phyloP scores from a whole-genome alignment of 2,113 vertebrate genomes.

The Alethe diademata region DNA sequence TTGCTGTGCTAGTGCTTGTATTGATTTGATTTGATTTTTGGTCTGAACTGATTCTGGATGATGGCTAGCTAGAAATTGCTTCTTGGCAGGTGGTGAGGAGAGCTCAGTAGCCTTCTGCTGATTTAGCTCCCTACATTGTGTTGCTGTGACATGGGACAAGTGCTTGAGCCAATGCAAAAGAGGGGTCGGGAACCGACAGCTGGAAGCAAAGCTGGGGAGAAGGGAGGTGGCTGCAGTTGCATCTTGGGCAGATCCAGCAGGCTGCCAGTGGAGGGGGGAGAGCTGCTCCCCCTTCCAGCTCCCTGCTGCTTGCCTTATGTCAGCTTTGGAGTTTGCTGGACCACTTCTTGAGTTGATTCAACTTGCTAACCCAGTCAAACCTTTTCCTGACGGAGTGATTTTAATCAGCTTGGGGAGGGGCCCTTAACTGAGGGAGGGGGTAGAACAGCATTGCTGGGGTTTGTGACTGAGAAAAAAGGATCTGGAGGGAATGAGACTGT shows the following conservation, averaged over 20 bases:
- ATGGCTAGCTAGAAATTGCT: not conserved
- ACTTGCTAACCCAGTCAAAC: not conserved
- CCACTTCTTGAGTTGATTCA: not conserved
- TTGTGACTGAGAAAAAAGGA: not conserved
- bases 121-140: not conserved
- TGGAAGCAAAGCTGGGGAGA: not conserved
- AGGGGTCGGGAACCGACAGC: accelerated
- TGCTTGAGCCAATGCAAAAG: not conserved
- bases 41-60: not conserved
- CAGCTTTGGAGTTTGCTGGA: not conserved
- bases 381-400: not conserved
- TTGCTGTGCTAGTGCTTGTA: not conserved
- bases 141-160: accelerated
- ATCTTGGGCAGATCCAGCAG: not conserved
- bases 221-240: not conserved
- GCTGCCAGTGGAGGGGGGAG: not conserved
- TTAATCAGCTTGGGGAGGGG: not conserved
- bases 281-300: not conserved
- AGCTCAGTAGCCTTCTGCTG: not conserved
- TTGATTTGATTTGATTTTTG: not conserved
- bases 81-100: not conserved
- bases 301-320: not conserved
- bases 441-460: not conserved
- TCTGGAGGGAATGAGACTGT: not conserved
- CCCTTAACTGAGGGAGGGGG: not conserved